Evolutionary conservation across 1,140 invertebrate genomes (phyloP).

Genomic region (Plutomurus gul): DNA sequence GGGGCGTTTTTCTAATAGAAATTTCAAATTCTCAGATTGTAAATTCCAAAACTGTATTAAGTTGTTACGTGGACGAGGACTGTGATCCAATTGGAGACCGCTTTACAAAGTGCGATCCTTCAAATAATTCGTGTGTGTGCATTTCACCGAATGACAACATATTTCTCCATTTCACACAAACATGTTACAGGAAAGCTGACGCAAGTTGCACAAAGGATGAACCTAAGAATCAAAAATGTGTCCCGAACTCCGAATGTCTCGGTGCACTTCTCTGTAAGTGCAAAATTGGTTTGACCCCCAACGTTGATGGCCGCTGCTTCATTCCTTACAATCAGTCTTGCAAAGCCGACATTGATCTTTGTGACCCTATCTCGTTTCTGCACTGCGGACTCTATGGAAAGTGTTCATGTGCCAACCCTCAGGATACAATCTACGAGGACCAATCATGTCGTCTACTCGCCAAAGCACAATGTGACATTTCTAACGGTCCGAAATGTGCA

Average conservation of each 20-base stretch:
- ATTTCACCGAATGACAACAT: not conserved
- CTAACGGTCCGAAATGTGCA: not conserved
- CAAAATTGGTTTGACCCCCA: not conserved
- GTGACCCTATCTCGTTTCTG: not conserved
- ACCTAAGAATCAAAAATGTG: not conserved
- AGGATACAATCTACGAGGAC: not conserved
- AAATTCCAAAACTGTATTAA: too few species aligned
- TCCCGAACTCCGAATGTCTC: not conserved
- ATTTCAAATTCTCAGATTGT: too few species aligned
- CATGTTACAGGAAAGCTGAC: not conserved
- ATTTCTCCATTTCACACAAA: not conserved
- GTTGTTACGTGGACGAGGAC: not conserved
- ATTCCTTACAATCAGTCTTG: not conserved
- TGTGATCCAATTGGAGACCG: not conserved
- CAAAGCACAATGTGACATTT: not conserved
- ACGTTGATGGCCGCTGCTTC: not conserved
- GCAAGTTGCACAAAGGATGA: not conserved
- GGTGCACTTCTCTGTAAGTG: not conserved
- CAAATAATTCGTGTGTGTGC: not conserved
- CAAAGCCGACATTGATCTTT: not conserved
- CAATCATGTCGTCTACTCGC: not conserved
- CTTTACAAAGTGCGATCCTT: not conserved
- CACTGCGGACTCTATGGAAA: not conserved
- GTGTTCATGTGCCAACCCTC: not conserved
- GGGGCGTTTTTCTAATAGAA: too few species aligned